A percentile compares a stretch with the other conserved stretches of the same genome.
phyloP scores from a whole-genome alignment of 2,888 invertebrate genomes.

The Carterocephalus palaemon region DNA sequence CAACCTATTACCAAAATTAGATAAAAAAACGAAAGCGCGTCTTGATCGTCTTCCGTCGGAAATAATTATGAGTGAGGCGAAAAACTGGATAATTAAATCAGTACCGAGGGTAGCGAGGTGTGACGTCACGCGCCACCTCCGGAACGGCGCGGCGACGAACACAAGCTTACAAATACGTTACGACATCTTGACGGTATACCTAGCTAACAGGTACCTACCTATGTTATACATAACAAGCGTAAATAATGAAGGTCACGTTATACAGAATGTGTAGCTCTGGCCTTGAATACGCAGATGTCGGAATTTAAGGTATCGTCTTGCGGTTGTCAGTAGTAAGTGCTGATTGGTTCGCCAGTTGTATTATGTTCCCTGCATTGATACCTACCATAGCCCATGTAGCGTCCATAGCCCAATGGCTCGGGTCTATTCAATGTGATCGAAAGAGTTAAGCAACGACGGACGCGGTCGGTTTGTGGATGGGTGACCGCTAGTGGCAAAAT shows the following conservation, averaged over 20 bases:
- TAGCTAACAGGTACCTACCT: background rate
- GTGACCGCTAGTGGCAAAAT: too few relatives aligned
- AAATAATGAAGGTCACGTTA: background rate
- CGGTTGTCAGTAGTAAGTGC: too few relatives aligned
- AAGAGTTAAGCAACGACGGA: too few relatives aligned
- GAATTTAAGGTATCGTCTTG: too few relatives aligned
- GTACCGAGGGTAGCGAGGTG: constrained; percentile 58
- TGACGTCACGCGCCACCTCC: constrained; percentile 45
- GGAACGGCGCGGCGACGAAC: constrained; percentile 10
- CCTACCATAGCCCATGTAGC: too few relatives aligned
- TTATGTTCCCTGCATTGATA: too few relatives aligned
- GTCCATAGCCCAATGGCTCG: too few relatives aligned
- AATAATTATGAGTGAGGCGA: constrained; percentile 60
- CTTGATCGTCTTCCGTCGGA: constrained; percentile 59
- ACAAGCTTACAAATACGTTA: background rate
- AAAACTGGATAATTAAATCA: constrained; percentile 68
- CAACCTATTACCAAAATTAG: constrained; percentile 2
- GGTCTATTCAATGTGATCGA: too few relatives aligned
- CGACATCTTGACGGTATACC: background rate
- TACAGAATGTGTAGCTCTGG: too few relatives aligned
- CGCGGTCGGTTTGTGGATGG: too few relatives aligned
- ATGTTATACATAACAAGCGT: background rate
- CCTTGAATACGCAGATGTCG: too few relatives aligned
- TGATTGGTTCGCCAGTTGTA: too few relatives aligned
- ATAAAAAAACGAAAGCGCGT: constrained; percentile 10